Evolutionary conservation across 2,888 invertebrate species (phyloP).

Genomic region (Ophion obscuratus): DNA sequence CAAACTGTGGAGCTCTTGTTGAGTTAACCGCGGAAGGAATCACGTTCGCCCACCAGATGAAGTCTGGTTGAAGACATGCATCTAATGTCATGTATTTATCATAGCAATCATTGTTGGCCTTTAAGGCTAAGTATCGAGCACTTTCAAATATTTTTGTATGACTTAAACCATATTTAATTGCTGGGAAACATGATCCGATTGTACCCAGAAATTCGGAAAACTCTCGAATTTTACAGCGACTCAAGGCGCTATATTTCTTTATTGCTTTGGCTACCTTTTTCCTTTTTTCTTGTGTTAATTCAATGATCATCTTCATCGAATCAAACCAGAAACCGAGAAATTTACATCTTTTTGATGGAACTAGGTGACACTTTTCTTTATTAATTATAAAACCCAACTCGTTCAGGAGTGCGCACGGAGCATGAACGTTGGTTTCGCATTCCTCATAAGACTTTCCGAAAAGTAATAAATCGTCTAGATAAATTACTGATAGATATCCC

Average conservation of each 20-base stretch:
- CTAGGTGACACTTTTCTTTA: not conserved
- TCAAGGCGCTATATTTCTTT: constrained; percentile 18
- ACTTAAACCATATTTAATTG: too few relatives aligned
- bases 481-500: constrained; percentile 16
- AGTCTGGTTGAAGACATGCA: not conserved
- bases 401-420: not conserved
- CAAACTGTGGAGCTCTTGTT: not conserved
- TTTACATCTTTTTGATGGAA: not conserved
- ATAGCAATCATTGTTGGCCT: constrained; percentile 34
- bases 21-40: not conserved
- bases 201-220: too few relatives aligned
- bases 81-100: constrained; percentile 16
- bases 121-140: constrained; percentile 16
- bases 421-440: constrained; percentile 11
- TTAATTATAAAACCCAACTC: not conserved
- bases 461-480: constrained; percentile 31
- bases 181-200: too few relatives aligned
- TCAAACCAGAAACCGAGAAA: constrained; percentile 10
- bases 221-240: constrained; percentile 47
- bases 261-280: constrained; percentile 16
- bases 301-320: constrained; percentile 1
- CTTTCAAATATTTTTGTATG: constrained; percentile 21
- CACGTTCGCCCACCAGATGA: not conserved
- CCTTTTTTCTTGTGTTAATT: constrained; percentile 50
- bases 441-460: constrained; percentile 16